phyloP scores from a whole-genome alignment of 2,113 vertebrate species.

The Pogonocichla stellata region DNA sequence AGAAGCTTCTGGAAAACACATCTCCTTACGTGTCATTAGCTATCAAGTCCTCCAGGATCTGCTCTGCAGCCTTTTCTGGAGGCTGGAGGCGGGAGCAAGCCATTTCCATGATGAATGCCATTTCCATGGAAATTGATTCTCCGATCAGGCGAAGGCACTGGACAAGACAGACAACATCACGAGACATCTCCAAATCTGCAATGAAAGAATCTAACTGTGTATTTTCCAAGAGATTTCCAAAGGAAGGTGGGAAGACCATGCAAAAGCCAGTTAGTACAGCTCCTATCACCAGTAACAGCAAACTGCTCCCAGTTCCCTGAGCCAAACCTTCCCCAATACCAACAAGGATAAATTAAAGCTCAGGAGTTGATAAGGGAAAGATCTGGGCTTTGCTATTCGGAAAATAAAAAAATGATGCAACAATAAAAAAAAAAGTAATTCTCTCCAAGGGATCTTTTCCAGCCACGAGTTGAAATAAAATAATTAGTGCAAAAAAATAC shows the following conservation, averaged over 20 bases:
- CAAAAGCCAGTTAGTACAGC: background rate
- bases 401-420: background rate
- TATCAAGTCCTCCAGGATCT: conserved; percentile 88
- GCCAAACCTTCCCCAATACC: background rate
- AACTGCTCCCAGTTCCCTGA: background rate
- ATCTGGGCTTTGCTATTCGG: background rate
- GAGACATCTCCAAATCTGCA: conserved; percentile 83
- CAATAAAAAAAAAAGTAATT: background rate
- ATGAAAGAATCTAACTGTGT: conserved; percentile 41
- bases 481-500: background rate
- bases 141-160: conserved; percentile 89
- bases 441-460: background rate
- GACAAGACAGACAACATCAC: conserved; percentile 88
- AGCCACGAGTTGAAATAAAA: background rate
- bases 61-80: conserved; percentile 88
- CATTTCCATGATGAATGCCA: conserved; percentile 90
- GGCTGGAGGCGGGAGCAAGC: conserved; percentile 87
- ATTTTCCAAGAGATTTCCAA: conserved; percentile 12
- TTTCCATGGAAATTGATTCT: conserved; percentile 82
- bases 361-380: background rate
- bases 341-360: background rate
- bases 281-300: background rate
- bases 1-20: conserved; percentile 39
- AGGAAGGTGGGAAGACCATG: background rate
- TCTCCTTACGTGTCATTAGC: conserved; percentile 86